Percentiles rank a stretch among this genome's conserved stretches.
Evolutionary conservation across 2,113 vertebrate genomes (phyloP).

Genomic region (Halcyon malimbica): DNA sequence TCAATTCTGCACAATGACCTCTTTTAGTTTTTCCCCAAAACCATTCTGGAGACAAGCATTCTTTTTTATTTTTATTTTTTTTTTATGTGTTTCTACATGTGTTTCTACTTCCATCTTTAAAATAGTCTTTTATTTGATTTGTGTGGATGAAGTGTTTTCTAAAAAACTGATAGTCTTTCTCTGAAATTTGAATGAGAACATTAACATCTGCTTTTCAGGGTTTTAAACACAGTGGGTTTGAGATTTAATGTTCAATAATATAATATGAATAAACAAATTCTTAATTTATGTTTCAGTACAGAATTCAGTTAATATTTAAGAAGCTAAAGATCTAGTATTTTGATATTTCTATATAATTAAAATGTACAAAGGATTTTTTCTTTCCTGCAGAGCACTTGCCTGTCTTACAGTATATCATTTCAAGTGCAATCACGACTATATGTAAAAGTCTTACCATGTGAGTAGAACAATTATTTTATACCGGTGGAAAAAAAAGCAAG

Average conservation of each 20-base stretch:
- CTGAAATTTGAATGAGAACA: not conserved
- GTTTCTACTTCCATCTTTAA: not conserved
- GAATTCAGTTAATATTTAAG: not conserved
- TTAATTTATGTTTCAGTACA: not conserved
- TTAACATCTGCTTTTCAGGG: not conserved
- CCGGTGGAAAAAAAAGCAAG: not conserved
- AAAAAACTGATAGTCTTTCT: not conserved
- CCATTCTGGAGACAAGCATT: rapidly evolving
- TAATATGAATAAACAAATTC: not conserved
- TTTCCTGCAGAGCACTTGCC: not conserved
- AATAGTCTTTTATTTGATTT: not conserved
- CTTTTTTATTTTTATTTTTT: too few relatives aligned
- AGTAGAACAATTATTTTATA: not conserved
- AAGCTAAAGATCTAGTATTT: not conserved
- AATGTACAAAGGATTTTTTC: not conserved
- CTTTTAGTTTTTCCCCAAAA: not conserved
- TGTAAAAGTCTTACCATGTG: not conserved
- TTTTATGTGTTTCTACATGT: not conserved
- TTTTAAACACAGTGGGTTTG: not conserved
- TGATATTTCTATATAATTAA: not conserved
- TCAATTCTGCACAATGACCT: not conserved
- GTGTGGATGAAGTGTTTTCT: not conserved
- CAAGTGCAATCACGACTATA: not conserved
- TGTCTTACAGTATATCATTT: not conserved
- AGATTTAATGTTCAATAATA: not conserved